Base-by-base conservation (phyloP, 2,113 vertebrate genomes). In the Pteropus alecto region DNA sequence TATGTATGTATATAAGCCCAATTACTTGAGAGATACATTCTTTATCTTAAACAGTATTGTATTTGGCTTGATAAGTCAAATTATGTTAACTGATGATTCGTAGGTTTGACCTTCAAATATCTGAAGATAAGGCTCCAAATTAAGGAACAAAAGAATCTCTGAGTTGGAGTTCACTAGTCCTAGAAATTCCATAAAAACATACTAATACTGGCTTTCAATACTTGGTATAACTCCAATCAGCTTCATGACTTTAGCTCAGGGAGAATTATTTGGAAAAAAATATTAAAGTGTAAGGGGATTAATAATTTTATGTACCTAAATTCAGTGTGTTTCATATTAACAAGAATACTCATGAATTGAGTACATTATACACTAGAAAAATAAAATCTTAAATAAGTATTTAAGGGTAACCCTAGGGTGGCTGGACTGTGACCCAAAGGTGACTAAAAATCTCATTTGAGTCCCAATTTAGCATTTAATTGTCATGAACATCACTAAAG, bases 371-470 rank as follows among this genome's bases (percentile, higher is more conserved):
- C n/a, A 88, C 38, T 68, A 30, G 26, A 86, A 93, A 97, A 95
- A 90, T 87, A 91, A 97, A 98, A 98, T 97, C 74, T 93, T 93
- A 92, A 97, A 94, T 97, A 86, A 77, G 28, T 95, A 89, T 98
- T 97, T 95, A 98, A 93, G 96, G 95, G 96, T 97, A 97, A 96
- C 92, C 93, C 19, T 94, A 98, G 97, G 83, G 95, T 90, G 94
- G 95, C 87, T 92, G 54, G 68, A 61, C 83, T 97, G 97, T 96
- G 96, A 97, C 77, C 96, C 82, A 97, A 85, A 98, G 97, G 95
- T 98, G 97, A 98, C 97, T 98, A 98, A 98, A 97, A 98, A 97
- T 98, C 97, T 93, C 93, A 97, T 98, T 97, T 98, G 96, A 98
- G 93, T 95, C 96, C 97, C 88, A 98, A 97, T 98, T 98, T 98